Evolutionary conservation across 1,140 invertebrate genomes (phyloP), one percentile per base, ranked within the genome.

Genomic region (Popillia japonica): DNA sequence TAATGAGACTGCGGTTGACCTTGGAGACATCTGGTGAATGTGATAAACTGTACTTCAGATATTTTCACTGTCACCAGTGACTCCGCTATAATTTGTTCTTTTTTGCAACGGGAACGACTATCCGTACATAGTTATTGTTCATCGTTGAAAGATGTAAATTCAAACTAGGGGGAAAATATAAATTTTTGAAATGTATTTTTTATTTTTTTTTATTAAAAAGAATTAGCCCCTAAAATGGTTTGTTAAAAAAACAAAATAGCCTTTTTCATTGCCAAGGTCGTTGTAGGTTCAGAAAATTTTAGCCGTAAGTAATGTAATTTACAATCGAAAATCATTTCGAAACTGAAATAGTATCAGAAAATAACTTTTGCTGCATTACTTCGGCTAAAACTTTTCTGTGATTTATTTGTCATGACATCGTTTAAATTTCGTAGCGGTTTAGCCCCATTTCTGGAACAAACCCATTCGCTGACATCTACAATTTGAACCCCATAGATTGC

Each of bases 401-500:
- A 40, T 44, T 74, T 74, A 55, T 55, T 55, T 55, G 14, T 55
- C 48, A 17, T 17, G 48, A 55, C 11, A 55, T 76, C 9, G 8
- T 55, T 48, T 68, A 40, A 27, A 14, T 27, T 64, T 9, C 7
- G 2, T 55, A 22, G 3, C 20, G 9, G 61, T 83, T 90, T 92
- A 93, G 82, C 95, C 95, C 94, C 94, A 96, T 87, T 95, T 95
- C 86, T 96, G 95, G 90, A 97, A 96, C 81, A 97, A 90, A 55
- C 95, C 95, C 90, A 94, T 92, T 80, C 95, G 91, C 87, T 96
- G 95, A 87, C 95, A 97, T 81, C 93, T 91, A 87, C 95, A 97
- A 88, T 96, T 97, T 82, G 93, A 92, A 23, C 95, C 95, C 95
- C 95, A 97, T 6, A 96, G 89, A 87, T 96, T 96, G 90, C 96